Evolutionary conservation across 2,797 vertebrate species (phyloP).

Genomic region (Lerista edwardsae): DNA sequence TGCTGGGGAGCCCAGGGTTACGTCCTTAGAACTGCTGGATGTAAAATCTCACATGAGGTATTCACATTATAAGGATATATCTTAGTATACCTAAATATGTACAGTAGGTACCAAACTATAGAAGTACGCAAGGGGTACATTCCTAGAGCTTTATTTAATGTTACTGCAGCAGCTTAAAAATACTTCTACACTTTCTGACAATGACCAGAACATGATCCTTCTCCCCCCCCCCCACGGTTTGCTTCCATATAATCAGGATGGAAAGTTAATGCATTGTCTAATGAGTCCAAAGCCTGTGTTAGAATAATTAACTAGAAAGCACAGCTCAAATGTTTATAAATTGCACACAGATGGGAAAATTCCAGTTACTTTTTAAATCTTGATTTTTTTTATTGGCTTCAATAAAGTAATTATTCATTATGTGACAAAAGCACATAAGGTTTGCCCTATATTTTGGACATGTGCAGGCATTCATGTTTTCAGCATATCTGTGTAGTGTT

Average conservation of each 20-base stretch:
- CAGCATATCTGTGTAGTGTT: not conserved
- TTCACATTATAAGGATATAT: not conserved
- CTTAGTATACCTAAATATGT: not conserved
- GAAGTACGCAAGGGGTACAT: too few species aligned
- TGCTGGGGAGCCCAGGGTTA: constrained; percentile 95
- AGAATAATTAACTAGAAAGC: not conserved
- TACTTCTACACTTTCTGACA: not conserved
- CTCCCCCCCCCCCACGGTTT: not conserved
- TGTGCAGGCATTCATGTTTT: not conserved
- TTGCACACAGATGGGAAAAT: not conserved
- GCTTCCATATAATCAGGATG: not conserved
- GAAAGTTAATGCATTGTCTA: not conserved
- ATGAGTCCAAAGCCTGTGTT: not conserved
- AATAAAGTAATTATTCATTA: too few species aligned
- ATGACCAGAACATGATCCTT: not conserved
- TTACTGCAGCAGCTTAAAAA: not conserved
- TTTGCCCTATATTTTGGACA: not conserved
- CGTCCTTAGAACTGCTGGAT: constrained; percentile 92
- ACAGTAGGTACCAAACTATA: constrained; percentile 13
- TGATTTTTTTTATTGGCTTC: too few species aligned
- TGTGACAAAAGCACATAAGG: not conserved
- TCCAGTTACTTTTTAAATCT: not conserved
- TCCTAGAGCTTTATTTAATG: not conserved
- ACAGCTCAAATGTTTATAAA: not conserved
- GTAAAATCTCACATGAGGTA: constrained; percentile 99